Evolutionary conservation across 1,140 invertebrate genomes (phyloP).

Genomic region (Sycophaga agraensis): DNA sequence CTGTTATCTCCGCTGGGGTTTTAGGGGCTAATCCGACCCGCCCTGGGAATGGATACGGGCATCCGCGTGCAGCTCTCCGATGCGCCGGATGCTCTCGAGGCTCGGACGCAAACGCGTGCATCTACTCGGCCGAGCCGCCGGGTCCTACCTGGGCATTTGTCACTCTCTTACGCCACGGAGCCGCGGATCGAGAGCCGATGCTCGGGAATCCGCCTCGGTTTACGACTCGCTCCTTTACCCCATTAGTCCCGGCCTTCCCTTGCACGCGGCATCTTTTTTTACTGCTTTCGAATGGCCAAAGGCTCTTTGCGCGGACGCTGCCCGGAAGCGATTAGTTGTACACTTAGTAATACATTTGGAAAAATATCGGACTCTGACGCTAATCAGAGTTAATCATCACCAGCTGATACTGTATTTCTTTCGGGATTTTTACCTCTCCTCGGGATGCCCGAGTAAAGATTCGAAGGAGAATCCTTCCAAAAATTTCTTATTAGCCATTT

Average conservation of each 20-base stretch:
- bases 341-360: slow-evolving; percentile 14
- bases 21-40: slow-evolving; percentile 42
- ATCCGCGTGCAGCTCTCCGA: slow-evolving; percentile 17
- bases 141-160: no score
- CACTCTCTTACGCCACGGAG: no score
- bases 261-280: background rate
- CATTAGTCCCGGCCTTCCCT: slow-evolving; percentile 9
- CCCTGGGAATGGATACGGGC: slow-evolving; percentile 32
- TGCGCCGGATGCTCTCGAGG: background rate
- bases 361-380: no score
- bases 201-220: slow-evolving; percentile 5
- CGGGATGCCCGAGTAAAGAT: no score
- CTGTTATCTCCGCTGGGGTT: slow-evolving; percentile 44
- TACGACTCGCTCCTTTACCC: slow-evolving; percentile 21
- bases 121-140: background rate
- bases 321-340: slow-evolving; percentile 3
- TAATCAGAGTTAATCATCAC: no score
- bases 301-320: background rate
- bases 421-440: no score
- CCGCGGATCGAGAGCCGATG: slow-evolving; percentile 25
- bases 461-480: no score
- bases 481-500: no score
- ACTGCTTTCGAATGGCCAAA: background rate
- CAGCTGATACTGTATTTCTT: no score
- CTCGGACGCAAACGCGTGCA: background rate